Percentiles rank a stretch among this genome's conserved stretches.
Evolutionary conservation across 2,888 invertebrate species (phyloP).

Genomic region (Apantesis nais): DNA sequence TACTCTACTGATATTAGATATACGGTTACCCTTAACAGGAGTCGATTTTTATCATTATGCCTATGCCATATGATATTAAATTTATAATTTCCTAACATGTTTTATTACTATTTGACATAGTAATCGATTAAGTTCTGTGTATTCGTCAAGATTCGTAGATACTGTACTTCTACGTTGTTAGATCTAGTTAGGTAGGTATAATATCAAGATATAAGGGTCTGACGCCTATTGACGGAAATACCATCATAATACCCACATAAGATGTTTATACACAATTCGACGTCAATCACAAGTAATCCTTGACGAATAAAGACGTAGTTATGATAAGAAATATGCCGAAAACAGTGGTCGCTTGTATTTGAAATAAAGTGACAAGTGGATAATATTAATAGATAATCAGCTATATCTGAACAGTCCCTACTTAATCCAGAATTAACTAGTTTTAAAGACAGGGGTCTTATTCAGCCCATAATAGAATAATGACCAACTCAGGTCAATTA

Average conservation of each 20-base stretch:
- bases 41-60: no score
- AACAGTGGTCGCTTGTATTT: background rate
- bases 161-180: background rate
- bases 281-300: slow-evolving; percentile 8
- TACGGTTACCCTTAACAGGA: no score
- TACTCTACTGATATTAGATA: no score
- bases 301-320: background rate
- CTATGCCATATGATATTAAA: no score
- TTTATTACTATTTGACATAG: background rate
- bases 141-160: background rate
- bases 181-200: background rate
- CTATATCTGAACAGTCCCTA: background rate
- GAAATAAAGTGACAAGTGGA: slow-evolving; percentile 4
- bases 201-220: background rate
- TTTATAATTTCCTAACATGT: background rate
- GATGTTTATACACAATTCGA: background rate
- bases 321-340: slow-evolving; percentile 6
- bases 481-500: background rate
- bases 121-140: background rate
- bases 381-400: background rate
- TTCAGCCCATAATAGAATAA: background rate
- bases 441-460: background rate
- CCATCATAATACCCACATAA: background rate
- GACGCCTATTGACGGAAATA: background rate
- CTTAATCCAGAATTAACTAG: background rate